A percentile compares a stretch with the other conserved stretches of the same genome.
Conservation (phyloP, 1,140 invertebrate genomes). For the Euglossa dilemma region DNA sequence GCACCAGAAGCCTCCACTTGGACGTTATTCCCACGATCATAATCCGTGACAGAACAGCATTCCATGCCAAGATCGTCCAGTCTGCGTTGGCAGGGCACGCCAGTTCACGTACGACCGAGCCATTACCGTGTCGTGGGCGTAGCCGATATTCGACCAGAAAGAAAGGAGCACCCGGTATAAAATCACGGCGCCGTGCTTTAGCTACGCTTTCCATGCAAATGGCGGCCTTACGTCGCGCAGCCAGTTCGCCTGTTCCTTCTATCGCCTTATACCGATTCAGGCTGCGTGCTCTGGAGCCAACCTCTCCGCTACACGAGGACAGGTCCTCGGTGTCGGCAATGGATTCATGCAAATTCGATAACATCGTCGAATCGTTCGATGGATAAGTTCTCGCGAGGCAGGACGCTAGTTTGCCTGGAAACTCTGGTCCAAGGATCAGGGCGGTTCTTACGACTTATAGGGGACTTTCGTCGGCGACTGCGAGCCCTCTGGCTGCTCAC, state of each 20-base stretch:
- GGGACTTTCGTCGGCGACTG: conserved; percentile 46
- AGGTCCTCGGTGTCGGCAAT: conserved; percentile 20
- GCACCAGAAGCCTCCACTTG: not conserved
- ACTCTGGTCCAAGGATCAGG: conserved; percentile 58
- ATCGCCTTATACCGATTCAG: conserved; percentile 55
- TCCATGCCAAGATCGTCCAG: not conserved
- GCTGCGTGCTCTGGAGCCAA: conserved; percentile 15
- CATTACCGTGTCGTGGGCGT: conserved; percentile 18
- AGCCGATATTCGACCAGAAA: not conserved
- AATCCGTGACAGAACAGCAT: not conserved
- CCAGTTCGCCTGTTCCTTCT: not conserved
- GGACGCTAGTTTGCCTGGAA: conserved; percentile 31
- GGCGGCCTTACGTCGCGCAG: conserved; percentile 37
- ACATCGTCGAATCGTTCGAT: conserved; percentile 60
- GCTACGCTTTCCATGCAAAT: conserved; percentile 57
- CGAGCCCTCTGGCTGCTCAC: conserved; percentile 34
- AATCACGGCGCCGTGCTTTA: conserved; percentile 27
- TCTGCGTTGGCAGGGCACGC: not conserved
- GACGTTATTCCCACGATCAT: not conserved
- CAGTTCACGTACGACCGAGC: not conserved
- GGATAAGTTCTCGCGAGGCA: conserved; percentile 51
- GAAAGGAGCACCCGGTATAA: not conserved
- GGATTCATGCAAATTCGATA: conserved; percentile 68
- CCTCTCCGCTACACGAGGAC: conserved; percentile 40
- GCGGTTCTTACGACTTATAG: conserved; percentile 68